phyloP scores from a whole-genome alignment of 2,113 vertebrate genomes.

The Kryptolebias marmoratus region DNA sequence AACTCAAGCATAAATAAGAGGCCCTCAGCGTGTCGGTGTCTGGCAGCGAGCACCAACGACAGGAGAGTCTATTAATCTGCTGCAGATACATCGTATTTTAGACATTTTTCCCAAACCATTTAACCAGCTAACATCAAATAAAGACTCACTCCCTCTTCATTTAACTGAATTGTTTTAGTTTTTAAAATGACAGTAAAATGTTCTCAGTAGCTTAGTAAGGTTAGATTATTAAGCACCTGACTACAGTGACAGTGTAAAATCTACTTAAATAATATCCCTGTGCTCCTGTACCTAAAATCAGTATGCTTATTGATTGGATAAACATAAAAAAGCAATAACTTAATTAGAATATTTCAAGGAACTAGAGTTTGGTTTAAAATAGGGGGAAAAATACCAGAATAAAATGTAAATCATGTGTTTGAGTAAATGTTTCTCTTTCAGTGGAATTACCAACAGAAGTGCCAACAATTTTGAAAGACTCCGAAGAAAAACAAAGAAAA shows the following conservation, averaged over 20 bases:
- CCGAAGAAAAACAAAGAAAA: constrained; percentile 16
- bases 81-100: neutral
- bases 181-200: constrained; percentile 5
- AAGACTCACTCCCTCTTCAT: neutral
- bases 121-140: constrained; percentile 8
- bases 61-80: neutral
- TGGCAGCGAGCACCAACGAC: constrained; percentile 18
- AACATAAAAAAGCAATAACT: constrained; percentile 51
- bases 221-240: constrained; percentile 3
- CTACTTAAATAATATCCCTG: constrained; percentile 50
- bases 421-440: constrained; percentile 18
- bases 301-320: constrained; percentile 15
- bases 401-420: constrained; percentile 18
- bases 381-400: constrained; percentile 61
- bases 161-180: neutral
- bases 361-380: constrained; percentile 52
- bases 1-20: constrained; percentile 58
- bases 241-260: constrained; percentile 10
- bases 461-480: constrained; percentile 30
- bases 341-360: constrained; percentile 64
- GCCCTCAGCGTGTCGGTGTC: constrained; percentile 45
- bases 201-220: constrained; percentile 51
- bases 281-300: constrained; percentile 55
- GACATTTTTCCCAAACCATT: too few species aligned
- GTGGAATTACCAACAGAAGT: constrained; percentile 23